phyloP scores from a whole-genome alignment of 2,113 vertebrate species.

The Saimiri boliviensis region DNA sequence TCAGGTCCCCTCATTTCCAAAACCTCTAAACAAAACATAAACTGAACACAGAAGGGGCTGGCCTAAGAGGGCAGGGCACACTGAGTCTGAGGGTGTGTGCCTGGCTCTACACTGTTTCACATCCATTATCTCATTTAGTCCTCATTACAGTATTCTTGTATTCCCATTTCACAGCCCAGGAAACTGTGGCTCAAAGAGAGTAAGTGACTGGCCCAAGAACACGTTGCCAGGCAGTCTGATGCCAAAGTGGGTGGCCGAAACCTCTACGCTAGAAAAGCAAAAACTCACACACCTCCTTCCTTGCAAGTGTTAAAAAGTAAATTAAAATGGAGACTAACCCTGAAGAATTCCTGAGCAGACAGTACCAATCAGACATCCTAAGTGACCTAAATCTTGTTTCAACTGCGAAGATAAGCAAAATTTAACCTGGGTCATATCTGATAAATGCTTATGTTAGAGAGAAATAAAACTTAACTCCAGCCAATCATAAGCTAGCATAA shows the following conservation, averaged over 20 bases:
- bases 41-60: not conserved
- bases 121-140: not conserved
- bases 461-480: not conserved
- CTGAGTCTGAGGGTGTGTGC: not conserved
- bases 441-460: not conserved
- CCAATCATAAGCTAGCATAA: not conserved
- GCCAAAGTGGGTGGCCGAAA: not conserved
- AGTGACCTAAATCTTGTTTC: not conserved
- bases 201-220: not conserved
- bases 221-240: not conserved
- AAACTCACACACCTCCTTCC: not conserved
- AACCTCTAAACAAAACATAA: not conserved
- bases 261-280: not conserved
- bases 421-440: not conserved
- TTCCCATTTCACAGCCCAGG: not conserved
- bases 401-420: not conserved
- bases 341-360: not conserved
- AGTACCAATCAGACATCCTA: not conserved
- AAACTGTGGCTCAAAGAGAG: constrained; percentile 4
- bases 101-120: not conserved
- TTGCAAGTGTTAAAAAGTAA: not conserved
- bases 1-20: not conserved
- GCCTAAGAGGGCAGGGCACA: not conserved
- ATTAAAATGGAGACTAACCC: not conserved
- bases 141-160: not conserved